Base-by-base conservation (phyloP, 92 coral and sea anemone genomes). In the Plumapathes pennacea region DNA sequence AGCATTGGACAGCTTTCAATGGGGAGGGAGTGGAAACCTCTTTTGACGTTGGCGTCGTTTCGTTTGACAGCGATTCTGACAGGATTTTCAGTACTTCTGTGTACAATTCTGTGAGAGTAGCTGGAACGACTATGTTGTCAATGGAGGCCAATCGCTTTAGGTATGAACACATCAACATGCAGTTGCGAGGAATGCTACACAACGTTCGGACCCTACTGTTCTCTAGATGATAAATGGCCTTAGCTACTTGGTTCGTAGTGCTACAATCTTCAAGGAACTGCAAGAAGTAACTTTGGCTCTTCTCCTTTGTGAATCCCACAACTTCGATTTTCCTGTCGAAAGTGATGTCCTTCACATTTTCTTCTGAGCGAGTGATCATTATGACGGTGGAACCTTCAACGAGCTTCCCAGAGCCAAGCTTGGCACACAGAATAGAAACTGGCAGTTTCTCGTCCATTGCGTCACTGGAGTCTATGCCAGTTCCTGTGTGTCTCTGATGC, bases 361-460 rank as follows among this genome's bases (percentile, higher is more conserved):
- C n/a, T n/a, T n/a, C n/a, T n/a, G n/a, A n/a, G n/a, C n/a, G n/a
- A n/a, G n/a, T n/a, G n/a, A n/a, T n/a, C n/a, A n/a, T 44, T 26
- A 60, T 10, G 28, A 60, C 13, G 25, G 67, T 60, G 6, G 55
- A 52, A 45, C 67, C 67, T 29, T 20, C 23, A 10, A 60, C 6
- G 0, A 60, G 23, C 25, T 60, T 60, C 12, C 67, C 67, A 2
- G 54, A 30, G 0, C 43, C 25, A 27, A 60, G 41, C 27, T 60
- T 60, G 30, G 20, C 33, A 13, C 30, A 10, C 67, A 60, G 8
- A 19, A 26, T 54, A 9, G 54, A 29, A 7, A 60, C 14, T 3
- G 67, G 67, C 67, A 60, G 43, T 19, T 3, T 29, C 29, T 60
- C 67, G 19, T 60, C 67, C 10, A 60, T 32, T 24, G 54, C 46